Evolutionary conservation across 2,888 invertebrate genomes (phyloP), one percentile per base, ranked within the genome.

Genomic region (Amorpha juglandis): DNA sequence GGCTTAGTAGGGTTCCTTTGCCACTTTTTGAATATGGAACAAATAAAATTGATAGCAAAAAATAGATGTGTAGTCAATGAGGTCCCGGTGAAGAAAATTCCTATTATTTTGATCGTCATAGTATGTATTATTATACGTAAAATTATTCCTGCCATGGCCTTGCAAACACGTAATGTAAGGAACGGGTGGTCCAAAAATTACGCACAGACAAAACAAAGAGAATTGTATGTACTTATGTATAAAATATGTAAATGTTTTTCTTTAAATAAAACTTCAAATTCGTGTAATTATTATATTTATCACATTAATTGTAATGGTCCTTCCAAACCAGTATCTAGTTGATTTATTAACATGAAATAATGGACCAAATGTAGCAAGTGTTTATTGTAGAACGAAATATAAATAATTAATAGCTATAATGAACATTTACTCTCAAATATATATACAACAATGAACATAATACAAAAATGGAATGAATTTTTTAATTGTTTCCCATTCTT

Each of bases 181-280:
- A 75, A 77, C 66, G 68, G 71, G 74, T 70, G 80, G 84, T 82
- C 81, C 82, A 83, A 79, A 73, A 82, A 87, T 77, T 84, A 87
- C 88, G 87, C 88, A 88, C 86, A 88, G 67, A 71, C 42, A 55
- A 63, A 63, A 64, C 50, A 52, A 53, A 16, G 62, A 70, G 35
- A n/a, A n/a, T 27, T 38, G 33, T 48, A 63, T 63, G 35, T 50
- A 55, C 48, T 14, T 42, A 45, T 52, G 63, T 19, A 58, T 35
- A 55, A 19, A 55, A 27, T 63, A n/a, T 66, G 62, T 45, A 12
- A 42, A 45, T 45, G 47, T 71, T 69, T 38, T 70, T 69, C 67
- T 69, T 63, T 11, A 48, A 63, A 58, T 58, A 42, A 58, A 58
- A 58, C 58, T 58, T 58, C 19, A 58, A 42, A 58, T 58, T 42